Evolutionary conservation across 2,113 vertebrate genomes (phyloP).

Genomic region (Microcebus lehilahytsara): DNA sequence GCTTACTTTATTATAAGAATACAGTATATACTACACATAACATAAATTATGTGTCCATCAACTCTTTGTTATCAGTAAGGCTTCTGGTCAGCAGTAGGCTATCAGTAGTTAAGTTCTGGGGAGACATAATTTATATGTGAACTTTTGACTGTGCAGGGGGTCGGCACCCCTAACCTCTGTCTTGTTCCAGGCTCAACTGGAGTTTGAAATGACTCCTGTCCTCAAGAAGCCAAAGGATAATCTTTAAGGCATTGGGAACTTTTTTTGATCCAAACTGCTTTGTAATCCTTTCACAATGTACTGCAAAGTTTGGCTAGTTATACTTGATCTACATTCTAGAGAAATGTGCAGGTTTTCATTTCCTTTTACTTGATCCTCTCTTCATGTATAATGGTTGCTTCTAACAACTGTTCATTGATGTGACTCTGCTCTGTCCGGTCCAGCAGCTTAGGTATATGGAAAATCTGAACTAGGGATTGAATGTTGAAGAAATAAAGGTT

Average conservation of each 20-base stretch:
- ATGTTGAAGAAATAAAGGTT: background rate
- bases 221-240: background rate
- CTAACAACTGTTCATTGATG: background rate
- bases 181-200: background rate
- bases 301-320: background rate
- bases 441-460: background rate
- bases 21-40: background rate
- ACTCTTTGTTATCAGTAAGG: background rate
- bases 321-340: background rate
- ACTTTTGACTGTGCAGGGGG: background rate
- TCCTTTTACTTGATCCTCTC: conserved; percentile 5
- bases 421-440: background rate
- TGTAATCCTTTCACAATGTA: background rate
- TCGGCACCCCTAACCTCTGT: background rate
- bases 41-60: background rate
- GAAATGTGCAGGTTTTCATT: background rate
- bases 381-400: background rate
- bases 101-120: background rate
- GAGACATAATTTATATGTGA: background rate
- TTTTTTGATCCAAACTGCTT: background rate
- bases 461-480: background rate
- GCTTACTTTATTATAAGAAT: background rate
- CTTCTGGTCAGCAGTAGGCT: background rate
- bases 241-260: background rate
- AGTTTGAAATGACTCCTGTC: background rate